phyloP scores from a whole-genome alignment of 2,888 invertebrate species.

The Acanthosepion lycidas region DNA sequence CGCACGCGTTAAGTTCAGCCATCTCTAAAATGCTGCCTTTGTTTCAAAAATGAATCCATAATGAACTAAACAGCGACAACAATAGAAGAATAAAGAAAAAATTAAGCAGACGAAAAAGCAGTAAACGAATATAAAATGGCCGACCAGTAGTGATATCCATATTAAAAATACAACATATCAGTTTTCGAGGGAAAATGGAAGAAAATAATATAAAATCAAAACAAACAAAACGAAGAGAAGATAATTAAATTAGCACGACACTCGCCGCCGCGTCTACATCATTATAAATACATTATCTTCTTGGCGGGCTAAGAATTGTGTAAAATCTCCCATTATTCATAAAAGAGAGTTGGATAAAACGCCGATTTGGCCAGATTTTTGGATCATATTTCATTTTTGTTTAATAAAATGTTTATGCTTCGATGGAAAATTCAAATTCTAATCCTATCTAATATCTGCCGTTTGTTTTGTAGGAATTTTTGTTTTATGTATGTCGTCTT shows the following conservation, averaged over 20 bases:
- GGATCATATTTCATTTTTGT: background rate
- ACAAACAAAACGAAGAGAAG: background rate
- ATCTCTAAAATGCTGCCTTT: background rate
- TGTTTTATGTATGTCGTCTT: background rate
- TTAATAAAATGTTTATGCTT: slow-evolving; percentile 18
- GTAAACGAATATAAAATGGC: too few species aligned
- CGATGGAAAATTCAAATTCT: background rate
- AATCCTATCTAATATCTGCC: background rate
- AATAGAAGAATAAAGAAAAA: background rate
- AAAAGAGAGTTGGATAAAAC: background rate
- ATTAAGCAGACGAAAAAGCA: background rate
- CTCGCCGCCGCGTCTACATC: slow-evolving; percentile 6
- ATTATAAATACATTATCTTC: slow-evolving; percentile 18
- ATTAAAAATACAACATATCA: background rate
- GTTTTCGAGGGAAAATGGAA: background rate
- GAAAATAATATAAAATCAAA: background rate
- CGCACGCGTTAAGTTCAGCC: background rate
- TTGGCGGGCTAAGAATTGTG: background rate
- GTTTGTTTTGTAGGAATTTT: background rate
- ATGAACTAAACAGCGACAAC: background rate
- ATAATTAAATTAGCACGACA: background rate
- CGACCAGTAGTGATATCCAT: too few species aligned
- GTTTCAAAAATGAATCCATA: background rate
- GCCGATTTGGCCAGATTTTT: background rate
- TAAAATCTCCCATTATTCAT: background rate